Conservation (phyloP, 37 sponge, comb jelly and placozoan genomes). For the Chondrilla cf. caribensis region DNA sequence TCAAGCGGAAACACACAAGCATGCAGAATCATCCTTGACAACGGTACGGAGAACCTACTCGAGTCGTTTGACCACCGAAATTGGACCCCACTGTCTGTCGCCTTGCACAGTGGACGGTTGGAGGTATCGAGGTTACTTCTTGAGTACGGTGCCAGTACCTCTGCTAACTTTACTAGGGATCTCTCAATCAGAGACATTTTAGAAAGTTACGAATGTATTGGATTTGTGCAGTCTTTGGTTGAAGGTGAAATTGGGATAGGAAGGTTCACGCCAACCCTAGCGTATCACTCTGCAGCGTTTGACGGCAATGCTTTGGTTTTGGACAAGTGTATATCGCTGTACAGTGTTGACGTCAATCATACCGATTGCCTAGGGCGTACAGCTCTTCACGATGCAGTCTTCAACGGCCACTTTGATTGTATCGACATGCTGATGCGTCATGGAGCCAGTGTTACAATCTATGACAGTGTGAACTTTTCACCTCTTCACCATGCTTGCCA, state of each 20-base stretch:
- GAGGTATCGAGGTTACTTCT: background rate
- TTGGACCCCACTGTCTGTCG: background rate
- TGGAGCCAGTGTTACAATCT: background rate
- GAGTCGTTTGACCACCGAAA: background rate
- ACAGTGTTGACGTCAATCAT: too few relatives aligned
- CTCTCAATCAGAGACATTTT: background rate
- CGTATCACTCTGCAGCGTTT: background rate
- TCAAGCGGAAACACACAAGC: too few relatives aligned
- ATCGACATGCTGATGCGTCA: background rate
- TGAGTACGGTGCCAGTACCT: background rate
- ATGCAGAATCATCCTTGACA: too few relatives aligned
- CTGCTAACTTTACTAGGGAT: background rate
- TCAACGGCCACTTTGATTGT: background rate
- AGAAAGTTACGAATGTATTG: background rate
- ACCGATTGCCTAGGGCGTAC: background rate
- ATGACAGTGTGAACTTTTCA: background rate
- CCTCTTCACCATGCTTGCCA: conserved; percentile 16
- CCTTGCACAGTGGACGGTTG: background rate
- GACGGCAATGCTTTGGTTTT: background rate
- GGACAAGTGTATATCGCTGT: too few relatives aligned
- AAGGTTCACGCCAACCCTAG: background rate
- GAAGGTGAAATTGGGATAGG: background rate
- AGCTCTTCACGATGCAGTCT: conserved; percentile 12
- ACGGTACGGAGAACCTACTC: background rate
- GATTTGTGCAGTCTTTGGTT: background rate